Conservation (phyloP, 2,888 invertebrate species). For the Macrosiphum euphorbiae region DNA sequence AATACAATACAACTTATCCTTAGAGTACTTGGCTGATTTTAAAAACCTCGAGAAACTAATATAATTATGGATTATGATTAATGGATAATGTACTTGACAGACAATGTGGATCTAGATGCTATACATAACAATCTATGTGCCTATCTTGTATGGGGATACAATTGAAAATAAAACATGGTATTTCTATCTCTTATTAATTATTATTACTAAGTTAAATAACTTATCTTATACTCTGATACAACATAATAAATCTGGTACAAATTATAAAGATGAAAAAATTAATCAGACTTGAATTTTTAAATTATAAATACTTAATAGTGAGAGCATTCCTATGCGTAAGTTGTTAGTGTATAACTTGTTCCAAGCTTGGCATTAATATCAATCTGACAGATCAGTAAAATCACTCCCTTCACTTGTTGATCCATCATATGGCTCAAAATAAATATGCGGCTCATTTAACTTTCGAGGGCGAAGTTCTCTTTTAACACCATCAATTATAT, state of each 20-base stretch:
- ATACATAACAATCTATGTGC: background rate
- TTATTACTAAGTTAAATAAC: background rate
- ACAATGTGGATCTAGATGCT: background rate
- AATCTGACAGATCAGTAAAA: constrained; percentile 46
- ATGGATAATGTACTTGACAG: background rate
- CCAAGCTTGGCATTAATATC: constrained; percentile 22
- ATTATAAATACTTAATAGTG: background rate
- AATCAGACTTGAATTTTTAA: background rate
- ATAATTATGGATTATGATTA: background rate
- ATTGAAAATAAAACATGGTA: background rate
- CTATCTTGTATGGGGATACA: background rate
- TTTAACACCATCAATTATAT: constrained; percentile 19
- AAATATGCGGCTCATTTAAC: constrained; percentile 20
- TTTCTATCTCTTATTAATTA: background rate
- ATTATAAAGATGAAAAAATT: background rate
- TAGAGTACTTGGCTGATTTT: background rate
- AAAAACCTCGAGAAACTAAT: background rate
- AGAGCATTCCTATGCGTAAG: background rate
- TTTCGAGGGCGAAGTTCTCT: constrained; percentile 47
- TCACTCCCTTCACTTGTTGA: constrained; percentile 39
- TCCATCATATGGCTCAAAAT: constrained; percentile 58
- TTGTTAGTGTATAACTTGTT: background rate
- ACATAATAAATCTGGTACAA: background rate
- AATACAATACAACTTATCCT: background rate
- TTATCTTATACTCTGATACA: background rate